phyloP scores from a whole-genome alignment of 2,797 vertebrate species.

The Pitangus sulphuratus region DNA sequence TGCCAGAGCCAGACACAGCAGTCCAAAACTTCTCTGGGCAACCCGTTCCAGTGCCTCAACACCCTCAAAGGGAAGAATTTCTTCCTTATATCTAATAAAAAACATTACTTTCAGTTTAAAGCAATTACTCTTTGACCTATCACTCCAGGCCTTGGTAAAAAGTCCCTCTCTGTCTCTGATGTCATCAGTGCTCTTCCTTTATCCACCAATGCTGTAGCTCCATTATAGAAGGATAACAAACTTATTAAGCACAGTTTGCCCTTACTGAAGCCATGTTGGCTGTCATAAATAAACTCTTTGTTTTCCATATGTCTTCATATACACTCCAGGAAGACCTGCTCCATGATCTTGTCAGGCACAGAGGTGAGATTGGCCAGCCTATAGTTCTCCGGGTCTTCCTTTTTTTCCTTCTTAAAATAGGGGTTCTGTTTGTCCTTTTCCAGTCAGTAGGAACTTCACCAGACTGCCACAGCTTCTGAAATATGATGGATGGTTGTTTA shows the following conservation, averaged over 20 bases:
- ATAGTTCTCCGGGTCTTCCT: background rate
- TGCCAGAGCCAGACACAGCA: background rate
- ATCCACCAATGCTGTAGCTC: background rate
- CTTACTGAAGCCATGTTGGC: background rate
- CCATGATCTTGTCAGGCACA: background rate
- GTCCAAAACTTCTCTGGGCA: background rate
- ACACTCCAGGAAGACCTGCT: background rate
- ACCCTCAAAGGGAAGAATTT: background rate
- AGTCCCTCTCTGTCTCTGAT: background rate
- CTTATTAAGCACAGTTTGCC: fast-evolving
- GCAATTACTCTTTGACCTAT: background rate
- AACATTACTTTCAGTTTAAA: background rate
- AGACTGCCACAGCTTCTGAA: background rate
- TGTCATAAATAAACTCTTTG: background rate
- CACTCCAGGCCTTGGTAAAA: background rate
- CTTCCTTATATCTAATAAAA: background rate
- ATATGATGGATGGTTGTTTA: background rate
- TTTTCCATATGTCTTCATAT: background rate
- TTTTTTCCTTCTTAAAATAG: background rate
- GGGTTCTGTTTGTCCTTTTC: background rate
- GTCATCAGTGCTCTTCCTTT: background rate
- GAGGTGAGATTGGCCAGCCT: background rate
- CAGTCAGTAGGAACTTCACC: background rate
- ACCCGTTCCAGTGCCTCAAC: background rate
- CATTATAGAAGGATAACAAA: background rate